These are phyloP conservation scores for Limonius californicus DNA, from an alignment of 1,140 invertebrate genomes.

Conservation along the genomic window DNA sequence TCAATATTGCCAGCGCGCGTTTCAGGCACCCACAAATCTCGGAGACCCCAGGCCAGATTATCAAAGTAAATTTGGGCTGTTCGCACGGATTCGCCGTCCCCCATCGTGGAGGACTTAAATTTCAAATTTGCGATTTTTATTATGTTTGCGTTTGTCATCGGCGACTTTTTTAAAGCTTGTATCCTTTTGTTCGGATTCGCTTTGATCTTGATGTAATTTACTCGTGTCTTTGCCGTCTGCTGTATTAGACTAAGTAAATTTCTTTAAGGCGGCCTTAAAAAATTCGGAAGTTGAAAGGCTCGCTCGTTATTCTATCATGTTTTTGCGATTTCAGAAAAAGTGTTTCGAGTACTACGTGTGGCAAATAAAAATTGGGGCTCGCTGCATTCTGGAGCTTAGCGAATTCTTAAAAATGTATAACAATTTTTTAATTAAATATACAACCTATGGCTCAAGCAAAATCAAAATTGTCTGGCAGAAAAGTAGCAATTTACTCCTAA, in stretches of 20 bases:
- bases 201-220: neutral
- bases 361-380: too few species aligned
- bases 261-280: neutral
- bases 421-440: too few species aligned
- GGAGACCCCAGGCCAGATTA: neutral
- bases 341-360: too few species aligned
- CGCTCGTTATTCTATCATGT: too few species aligned
- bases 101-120: neutral
- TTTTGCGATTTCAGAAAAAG: too few species aligned
- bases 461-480: too few species aligned
- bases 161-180: neutral
- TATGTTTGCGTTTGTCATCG: slow-evolving; percentile 1
- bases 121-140: neutral
- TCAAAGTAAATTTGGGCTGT: neutral
- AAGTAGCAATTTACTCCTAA: too few species aligned
- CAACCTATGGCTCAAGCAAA: too few species aligned
- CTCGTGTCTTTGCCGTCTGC: neutral
- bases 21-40: neutral
- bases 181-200: neutral
- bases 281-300: too few species aligned
- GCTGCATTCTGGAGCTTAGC: too few species aligned
- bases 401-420: too few species aligned
- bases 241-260: neutral
- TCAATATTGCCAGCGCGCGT: neutral
- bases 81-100: neutral